Percentiles rank a stretch among this genome's conserved stretches.
Conservation (phyloP, 2,888 invertebrate genomes). For the Steinernema scapterisci region DNA sequence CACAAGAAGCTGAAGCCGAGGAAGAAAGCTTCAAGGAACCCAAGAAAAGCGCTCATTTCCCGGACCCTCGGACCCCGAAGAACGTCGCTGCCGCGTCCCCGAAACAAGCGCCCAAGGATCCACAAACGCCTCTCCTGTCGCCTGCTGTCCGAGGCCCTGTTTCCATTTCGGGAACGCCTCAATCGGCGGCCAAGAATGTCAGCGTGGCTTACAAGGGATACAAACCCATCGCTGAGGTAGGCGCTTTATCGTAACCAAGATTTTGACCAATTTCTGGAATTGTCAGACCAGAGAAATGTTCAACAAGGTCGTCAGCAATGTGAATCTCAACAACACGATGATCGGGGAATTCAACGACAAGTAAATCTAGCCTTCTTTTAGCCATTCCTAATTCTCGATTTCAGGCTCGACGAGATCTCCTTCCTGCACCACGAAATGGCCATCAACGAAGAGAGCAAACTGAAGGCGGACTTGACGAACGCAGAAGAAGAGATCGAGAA, state of each 20-base stretch:
- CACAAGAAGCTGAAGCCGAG: not conserved
- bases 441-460: not conserved
- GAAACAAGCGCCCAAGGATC: too few species aligned
- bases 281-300: not conserved
- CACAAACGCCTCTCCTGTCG: too few species aligned
- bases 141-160: not conserved
- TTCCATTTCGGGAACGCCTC: not conserved
- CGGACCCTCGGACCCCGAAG: too few species aligned
- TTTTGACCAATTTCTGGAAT: not conserved
- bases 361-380: not conserved
- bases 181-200: not conserved
- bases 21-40: not conserved
- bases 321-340: not conserved
- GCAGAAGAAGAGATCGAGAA: not conserved
- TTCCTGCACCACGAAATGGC: conserved; percentile 9
- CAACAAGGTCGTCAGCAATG: not conserved
- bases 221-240: not conserved
- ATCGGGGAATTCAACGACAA: not conserved
- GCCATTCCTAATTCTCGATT: not conserved
- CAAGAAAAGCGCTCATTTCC: not conserved
- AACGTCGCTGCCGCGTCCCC: too few species aligned
- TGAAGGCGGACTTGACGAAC: not conserved
- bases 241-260: not conserved
- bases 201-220: not conserved
- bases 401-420: not conserved